Evolutionary conservation across 2,797 vertebrate species (phyloP).

Genomic region (Moxostoma hubbsi): DNA sequence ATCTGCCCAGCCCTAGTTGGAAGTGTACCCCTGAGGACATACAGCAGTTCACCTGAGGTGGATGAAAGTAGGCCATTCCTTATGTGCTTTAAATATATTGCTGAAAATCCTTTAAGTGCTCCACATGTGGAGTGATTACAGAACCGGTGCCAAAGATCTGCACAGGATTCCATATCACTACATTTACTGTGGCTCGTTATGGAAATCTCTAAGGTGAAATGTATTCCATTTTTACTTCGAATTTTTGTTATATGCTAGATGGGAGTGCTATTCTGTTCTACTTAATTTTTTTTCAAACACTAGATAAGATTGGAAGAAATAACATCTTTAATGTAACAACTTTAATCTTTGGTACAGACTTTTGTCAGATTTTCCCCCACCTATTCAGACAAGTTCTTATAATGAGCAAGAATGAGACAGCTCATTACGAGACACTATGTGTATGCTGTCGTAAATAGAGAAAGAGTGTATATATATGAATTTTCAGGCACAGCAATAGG

Average conservation of each 20-base stretch:
- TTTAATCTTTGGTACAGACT: neutral
- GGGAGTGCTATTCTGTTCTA: neutral
- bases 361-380: neutral
- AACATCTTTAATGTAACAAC: no score
- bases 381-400: neutral
- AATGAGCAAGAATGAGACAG: neutral
- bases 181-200: neutral
- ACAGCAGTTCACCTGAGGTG: conserved; percentile 12
- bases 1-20: neutral
- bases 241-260: neutral
- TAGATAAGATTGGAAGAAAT: neutral
- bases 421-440: neutral
- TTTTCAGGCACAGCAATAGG: neutral
- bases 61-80: conserved; percentile 30
- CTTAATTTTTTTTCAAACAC: neutral
- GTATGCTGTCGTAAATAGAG: neutral
- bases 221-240: neutral
- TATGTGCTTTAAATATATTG: conserved; percentile 25
- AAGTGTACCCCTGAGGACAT: conserved; percentile 2
- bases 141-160: conserved; percentile 32
- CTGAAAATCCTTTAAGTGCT: conserved; percentile 42
- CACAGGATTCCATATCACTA: conserved; percentile 14
- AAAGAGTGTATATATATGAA: neutral
- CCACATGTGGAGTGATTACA: conserved; percentile 39
- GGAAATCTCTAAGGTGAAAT: neutral